Evolutionary conservation across 64 coral and sea anemone genomes (phyloP).

Genomic region (Dendrophyllia cribrosa): DNA sequence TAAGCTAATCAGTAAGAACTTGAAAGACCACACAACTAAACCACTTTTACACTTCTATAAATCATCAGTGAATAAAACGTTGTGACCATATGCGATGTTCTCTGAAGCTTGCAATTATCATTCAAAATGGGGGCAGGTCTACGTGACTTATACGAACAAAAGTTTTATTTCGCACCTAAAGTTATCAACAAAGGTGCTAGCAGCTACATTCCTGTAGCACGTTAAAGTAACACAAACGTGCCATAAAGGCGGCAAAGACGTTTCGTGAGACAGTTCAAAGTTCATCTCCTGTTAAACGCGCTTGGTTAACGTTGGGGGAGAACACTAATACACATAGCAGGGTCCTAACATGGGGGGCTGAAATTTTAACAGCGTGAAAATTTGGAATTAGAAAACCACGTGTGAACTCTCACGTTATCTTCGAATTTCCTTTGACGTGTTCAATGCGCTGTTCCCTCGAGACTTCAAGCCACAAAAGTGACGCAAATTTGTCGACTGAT

Average conservation of each 20-base stretch:
- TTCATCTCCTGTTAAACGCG: neutral
- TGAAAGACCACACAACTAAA: conserved; percentile 43
- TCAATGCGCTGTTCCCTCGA: neutral
- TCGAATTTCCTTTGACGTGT: conserved; percentile 4
- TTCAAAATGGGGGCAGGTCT: neutral
- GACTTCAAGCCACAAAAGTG: conserved; percentile 18
- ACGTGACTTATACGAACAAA: neutral
- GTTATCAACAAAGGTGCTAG: conserved; percentile 6
- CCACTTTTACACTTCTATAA: conserved; percentile 4
- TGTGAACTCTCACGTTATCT: conserved; percentile 56
- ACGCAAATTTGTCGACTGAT: conserved; percentile 19
- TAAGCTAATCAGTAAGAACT: conserved; percentile 27
- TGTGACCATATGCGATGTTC: neutral
- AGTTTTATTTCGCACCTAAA: conserved; percentile 15
- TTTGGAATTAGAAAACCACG: conserved; percentile 42
- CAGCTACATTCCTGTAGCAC: neutral
- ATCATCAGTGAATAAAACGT: neutral
- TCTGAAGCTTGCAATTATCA: neutral
- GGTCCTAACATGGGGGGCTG: conserved; percentile 31
- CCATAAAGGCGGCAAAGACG: neutral
- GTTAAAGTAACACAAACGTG: neutral
- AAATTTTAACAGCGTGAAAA: conserved; percentile 41
- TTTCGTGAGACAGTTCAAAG: conserved; percentile 2
- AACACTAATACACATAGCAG: neutral
- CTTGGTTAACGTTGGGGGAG: neutral